Evolutionary conservation across 2,113 vertebrate species (phyloP).

Genomic region (Heloderma charlesbogerti): DNA sequence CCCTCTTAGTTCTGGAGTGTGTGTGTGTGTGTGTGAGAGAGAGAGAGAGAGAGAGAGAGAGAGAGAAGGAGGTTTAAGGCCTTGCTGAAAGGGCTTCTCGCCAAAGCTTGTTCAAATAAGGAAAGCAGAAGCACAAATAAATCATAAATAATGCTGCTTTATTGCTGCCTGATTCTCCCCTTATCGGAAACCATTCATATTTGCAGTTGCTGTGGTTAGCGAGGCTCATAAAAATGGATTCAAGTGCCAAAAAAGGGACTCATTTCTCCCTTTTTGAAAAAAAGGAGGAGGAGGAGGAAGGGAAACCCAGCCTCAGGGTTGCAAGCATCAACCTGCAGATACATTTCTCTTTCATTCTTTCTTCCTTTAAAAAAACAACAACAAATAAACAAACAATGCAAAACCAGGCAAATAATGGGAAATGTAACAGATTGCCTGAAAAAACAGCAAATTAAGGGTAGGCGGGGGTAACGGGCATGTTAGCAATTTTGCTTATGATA

Average conservation of each 20-base stretch:
- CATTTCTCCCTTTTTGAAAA: neutral
- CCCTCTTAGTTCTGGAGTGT: too few relatives aligned
- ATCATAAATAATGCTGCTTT: conserved; percentile 71
- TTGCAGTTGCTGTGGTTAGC: conserved; percentile 68
- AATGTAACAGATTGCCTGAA: conserved; percentile 71
- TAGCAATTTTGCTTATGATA: conserved; percentile 79
- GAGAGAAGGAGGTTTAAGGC: conserved; percentile 45
- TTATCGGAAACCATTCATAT: conserved; percentile 72
- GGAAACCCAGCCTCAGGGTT: neutral
- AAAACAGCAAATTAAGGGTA: conserved; percentile 75
- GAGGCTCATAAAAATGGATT: conserved; percentile 65
- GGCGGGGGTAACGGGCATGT: conserved; percentile 74
- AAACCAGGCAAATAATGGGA: conserved; percentile 31
- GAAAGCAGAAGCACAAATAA: conserved; percentile 60
- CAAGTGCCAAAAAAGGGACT: conserved; percentile 61
- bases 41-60: conserved; percentile 14
- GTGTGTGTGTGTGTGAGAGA: conserved; percentile 17
- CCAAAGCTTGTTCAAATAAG: conserved; percentile 38
- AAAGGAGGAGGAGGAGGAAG: conserved; percentile 29
- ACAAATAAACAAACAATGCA: conserved; percentile 1
- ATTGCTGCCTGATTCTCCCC: conserved; percentile 66
- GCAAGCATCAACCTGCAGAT: neutral
- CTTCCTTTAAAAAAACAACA: too few relatives aligned
- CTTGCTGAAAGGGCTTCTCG: conserved; percentile 38
- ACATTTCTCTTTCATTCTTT: conserved; percentile 35